These are phyloP conservation scores for Drosophila multiciliata DNA, from an alignment of 2,888 invertebrate genomes.

Conservation along the genomic window DNA sequence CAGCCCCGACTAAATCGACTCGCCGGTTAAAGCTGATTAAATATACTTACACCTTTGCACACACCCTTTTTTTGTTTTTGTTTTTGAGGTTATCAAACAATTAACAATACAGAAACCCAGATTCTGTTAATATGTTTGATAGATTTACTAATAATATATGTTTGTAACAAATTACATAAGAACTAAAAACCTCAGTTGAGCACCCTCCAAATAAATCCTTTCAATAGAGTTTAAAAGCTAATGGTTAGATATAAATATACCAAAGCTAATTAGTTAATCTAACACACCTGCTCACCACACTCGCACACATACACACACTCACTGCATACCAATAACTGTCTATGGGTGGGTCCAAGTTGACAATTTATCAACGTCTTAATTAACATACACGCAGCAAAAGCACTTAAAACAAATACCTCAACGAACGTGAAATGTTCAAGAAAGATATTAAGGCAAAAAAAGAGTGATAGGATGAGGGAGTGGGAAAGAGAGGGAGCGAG, in stretches of 20 bases:
- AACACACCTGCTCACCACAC: constrained; percentile 18
- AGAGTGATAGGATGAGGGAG: not conserved
- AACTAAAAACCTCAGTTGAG: not conserved
- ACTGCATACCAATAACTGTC: constrained; percentile 7
- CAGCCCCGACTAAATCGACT: not conserved
- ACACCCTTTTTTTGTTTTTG: too few relatives aligned
- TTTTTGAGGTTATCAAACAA: not conserved
- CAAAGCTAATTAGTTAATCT: constrained; percentile 32
- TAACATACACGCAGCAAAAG: constrained; percentile 51
- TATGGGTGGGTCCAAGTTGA: constrained; percentile 35
- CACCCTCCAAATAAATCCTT: not conserved
- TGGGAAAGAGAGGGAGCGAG: not conserved
- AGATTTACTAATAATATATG: not conserved
- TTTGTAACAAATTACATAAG: not conserved
- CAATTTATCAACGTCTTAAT: constrained; percentile 71
- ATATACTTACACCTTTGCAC: not conserved
- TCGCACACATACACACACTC: constrained; percentile 2
- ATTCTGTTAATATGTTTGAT: not conserved
- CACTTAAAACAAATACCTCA: constrained; percentile 62
- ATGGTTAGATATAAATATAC: constrained; percentile 13
- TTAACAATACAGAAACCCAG: not conserved
- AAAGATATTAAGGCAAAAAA: not conserved
- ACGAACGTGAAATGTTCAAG: constrained; percentile 45
- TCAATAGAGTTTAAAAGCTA: not conserved
- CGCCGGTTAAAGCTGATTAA: not conserved